Percentiles rank a stretch among this genome's conserved stretches.
phyloP scores from a whole-genome alignment of 2,113 vertebrate species.

The Macquaria ambigua region DNA sequence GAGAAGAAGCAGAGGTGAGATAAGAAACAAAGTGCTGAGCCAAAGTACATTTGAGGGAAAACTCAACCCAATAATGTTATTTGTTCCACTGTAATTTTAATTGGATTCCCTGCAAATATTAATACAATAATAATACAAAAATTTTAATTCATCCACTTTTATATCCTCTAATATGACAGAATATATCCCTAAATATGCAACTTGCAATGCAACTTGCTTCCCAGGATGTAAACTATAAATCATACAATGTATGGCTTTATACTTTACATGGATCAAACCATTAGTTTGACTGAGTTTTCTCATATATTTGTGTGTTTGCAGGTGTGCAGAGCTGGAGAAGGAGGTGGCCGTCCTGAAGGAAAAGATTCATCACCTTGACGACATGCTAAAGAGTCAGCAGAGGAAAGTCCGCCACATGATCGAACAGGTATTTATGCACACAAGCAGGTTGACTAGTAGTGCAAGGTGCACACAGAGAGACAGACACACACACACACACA shows the following conservation, averaged over 20 bases:
- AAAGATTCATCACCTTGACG: constrained; percentile 93
- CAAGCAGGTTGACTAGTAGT: neutral
- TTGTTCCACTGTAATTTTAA: neutral
- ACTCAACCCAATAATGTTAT: neutral
- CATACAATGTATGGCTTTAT: neutral
- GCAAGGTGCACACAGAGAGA: neutral
- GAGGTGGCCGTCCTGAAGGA: constrained; percentile 87
- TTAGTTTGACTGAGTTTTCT: neutral
- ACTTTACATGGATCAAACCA: neutral
- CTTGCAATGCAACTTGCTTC: neutral
- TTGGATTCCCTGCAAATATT: neutral
- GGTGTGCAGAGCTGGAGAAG: constrained; percentile 87
- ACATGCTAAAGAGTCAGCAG: constrained; percentile 95
- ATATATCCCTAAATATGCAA: neutral
- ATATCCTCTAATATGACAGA: neutral
- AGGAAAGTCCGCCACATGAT: constrained; percentile 97
- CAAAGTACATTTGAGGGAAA: neutral
- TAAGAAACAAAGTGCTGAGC: neutral
- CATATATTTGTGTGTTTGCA: constrained; percentile 56
- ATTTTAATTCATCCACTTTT: neutral
- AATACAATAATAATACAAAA: no score
- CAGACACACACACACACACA: neutral
- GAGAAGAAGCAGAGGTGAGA: constrained; percentile 85
- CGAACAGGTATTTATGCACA: constrained; percentile 87
- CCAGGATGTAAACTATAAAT: neutral